Percentiles rank a stretch among this genome's conserved stretches.
Evolutionary conservation across 2,888 invertebrate species (phyloP).

Genomic region (Macaria notata): DNA sequence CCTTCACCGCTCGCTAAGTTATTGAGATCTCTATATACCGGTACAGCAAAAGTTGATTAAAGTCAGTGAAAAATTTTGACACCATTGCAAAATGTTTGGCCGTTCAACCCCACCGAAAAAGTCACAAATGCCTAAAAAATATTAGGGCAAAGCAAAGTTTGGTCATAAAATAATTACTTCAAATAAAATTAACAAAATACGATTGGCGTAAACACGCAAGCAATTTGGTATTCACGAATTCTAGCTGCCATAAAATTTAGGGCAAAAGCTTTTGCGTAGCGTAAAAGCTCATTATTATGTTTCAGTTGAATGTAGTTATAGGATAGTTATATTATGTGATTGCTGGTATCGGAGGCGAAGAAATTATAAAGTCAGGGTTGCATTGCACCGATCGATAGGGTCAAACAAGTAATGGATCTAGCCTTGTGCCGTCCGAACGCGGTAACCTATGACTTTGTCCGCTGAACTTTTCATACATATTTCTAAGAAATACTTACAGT

Average conservation of each 20-base stretch:
- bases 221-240: conserved; percentile 17
- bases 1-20: too few relatives aligned
- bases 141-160: conserved; percentile 2
- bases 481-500: conserved; percentile 6
- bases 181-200: conserved; percentile 9
- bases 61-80: neutral
- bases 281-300: conserved; percentile 8
- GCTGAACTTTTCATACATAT: neutral
- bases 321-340: neutral
- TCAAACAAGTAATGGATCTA: conserved; percentile 52
- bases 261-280: conserved; percentile 2
- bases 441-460: neutral
- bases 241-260: conserved; percentile 14
- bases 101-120: conserved; percentile 6
- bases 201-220: conserved; percentile 19
- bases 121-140: conserved; percentile 2
- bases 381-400: conserved; percentile 60
- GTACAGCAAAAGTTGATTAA: too few relatives aligned
- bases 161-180: conserved; percentile 9
- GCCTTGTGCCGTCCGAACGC: conserved; percentile 50
- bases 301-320: neutral
- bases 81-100: conserved; percentile 5
- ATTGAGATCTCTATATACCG: too few relatives aligned
- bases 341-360: conserved; percentile 29
- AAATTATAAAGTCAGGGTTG: conserved; percentile 46